Evolutionary conservation across 2,113 vertebrate genomes (phyloP), one percentile per base, ranked within the genome.

Genomic region (Etia nguti): DNA sequence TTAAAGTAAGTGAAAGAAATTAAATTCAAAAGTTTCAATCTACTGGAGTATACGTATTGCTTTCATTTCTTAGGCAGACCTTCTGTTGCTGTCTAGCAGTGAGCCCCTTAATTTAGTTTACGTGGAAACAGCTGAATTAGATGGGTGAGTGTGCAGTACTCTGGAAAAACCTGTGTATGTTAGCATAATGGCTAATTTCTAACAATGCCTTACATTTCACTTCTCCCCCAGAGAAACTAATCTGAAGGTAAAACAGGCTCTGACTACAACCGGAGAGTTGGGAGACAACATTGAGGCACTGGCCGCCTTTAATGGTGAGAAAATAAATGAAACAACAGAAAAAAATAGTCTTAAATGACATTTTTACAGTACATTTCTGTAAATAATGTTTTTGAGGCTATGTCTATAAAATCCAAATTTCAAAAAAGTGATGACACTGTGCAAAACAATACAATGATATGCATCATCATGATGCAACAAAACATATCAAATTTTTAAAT

Each of bases 201-300:
- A 50, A 87, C 50, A 13, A 52, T 48, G 52, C 60, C 59, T 70
- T 86, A 29, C 29, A 46, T 80, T 60, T 54, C 59, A 70, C 36
- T 20, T 70, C n/a, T 81, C 56, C 48, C 38, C 83, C 86, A 99
- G 99, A 68, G 99, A 99, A 95, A 99, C 98, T 55, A 99, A 99
- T 87, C 95, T 99, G 91, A 99, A 99, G 93, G 98, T 99, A 93
- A 98, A 98, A 82, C 98, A 99, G 95, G 97, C 97, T 11, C 83
- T 98, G 93, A 97, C 97, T 2, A 85, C 97, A 29, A 99, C 99
- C 8, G 97, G 97, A 38, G 96, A 97, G 2, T 68, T 99, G 91
- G 97, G 97, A 75, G 96, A 97, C 87, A 86, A 94, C 84, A 95
- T 97, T 24, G 91, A 96, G 5, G 92, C 85, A 6, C 95, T 99